Conservation (phyloP, 2,888 invertebrate species). For the Cephus sareptanus region DNA sequence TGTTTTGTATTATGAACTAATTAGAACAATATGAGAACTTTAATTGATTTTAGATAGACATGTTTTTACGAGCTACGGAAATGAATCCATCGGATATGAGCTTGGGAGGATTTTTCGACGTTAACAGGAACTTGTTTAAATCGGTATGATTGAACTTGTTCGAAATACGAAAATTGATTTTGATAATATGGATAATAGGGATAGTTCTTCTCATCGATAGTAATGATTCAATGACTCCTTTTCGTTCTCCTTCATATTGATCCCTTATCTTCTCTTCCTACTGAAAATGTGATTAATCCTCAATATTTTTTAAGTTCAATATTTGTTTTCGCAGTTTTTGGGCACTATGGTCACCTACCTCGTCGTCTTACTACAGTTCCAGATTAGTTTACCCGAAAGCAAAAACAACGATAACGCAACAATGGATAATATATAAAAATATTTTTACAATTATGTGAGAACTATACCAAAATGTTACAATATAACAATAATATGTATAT, state of each 20-base stretch:
- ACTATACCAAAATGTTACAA: neutral
- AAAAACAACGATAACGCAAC: slow-evolving; percentile 45
- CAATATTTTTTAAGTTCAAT: neutral
- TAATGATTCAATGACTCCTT: neutral
- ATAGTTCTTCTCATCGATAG: neutral
- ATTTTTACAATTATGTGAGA: neutral
- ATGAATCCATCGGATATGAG: slow-evolving; percentile 82
- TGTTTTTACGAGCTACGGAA: slow-evolving; percentile 81
- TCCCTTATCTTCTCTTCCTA: no score
- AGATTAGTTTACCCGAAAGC: slow-evolving; percentile 79
- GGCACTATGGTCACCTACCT: slow-evolving; percentile 83
- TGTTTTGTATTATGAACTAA: neutral
- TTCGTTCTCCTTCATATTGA: no score
- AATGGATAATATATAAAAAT: neutral
- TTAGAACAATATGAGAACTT: neutral
- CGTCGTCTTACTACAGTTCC: slow-evolving; percentile 79
- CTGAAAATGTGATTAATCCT: neutral
- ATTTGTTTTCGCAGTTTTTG: slow-evolving; percentile 68
- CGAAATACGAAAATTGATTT: slow-evolving; percentile 5
- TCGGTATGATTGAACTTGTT: slow-evolving; percentile 68
- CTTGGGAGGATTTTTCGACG: slow-evolving; percentile 79
- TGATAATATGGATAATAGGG: neutral
- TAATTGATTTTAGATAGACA: slow-evolving; percentile 69
- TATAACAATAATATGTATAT: neutral
- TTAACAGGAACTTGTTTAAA: slow-evolving; percentile 79